Base-by-base conservation (phyloP, 1,140 invertebrate genomes). In the Zaprionus camerounensis region DNA sequence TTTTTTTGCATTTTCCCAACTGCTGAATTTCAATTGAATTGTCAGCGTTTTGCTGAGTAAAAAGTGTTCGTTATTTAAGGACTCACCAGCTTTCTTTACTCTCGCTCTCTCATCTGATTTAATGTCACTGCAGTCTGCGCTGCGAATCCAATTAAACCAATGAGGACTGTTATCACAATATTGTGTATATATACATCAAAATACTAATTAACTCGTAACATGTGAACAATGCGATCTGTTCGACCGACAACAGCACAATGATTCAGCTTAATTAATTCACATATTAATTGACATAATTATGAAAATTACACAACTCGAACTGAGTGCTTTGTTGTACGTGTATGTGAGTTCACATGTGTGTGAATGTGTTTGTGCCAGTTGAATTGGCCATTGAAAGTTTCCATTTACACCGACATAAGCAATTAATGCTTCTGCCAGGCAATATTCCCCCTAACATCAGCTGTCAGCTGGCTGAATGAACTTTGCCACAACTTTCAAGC, bases 1-100 rank as follows among this genome's bases (percentile, higher is more conserved):
- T 57, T 24, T 51, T 64, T 36, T 28, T 56, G 38, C 24, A 9
- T 46, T 17, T 46, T 17, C 7, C 46, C 55, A 41, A 64, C 44
- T 78, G 67, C 55, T 65, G 69, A 58, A 81, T 70, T 87, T 86
- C 77, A 87, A 86, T 86, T 86, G 84, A 88, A 87, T 87, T 80
- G 83, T 86, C 84, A 86, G 84, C 83, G 59, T 86, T 86, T 87
- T 77, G 69, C 65, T 11, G 31, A 36, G 26, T 57, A 63, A 82
- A 73, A 70, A 86, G 76, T 63, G 31, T 68, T 58, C 65, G 4
- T 68, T 67, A 59, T 61, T 74, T 69, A 69, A 62, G 56, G 65
- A 51, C 15, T 22, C 22, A 53, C 26, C n/a, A 41, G n/a, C 13
- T 55, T 38, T 44, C 41, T 49, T 20, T 20, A 15, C 44, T 51